A percentile compares a stretch with the other conserved stretches of the same genome.
Evolutionary conservation across 2,797 vertebrate genomes (phyloP).

Genomic region (Fistularia tabacaria): DNA sequence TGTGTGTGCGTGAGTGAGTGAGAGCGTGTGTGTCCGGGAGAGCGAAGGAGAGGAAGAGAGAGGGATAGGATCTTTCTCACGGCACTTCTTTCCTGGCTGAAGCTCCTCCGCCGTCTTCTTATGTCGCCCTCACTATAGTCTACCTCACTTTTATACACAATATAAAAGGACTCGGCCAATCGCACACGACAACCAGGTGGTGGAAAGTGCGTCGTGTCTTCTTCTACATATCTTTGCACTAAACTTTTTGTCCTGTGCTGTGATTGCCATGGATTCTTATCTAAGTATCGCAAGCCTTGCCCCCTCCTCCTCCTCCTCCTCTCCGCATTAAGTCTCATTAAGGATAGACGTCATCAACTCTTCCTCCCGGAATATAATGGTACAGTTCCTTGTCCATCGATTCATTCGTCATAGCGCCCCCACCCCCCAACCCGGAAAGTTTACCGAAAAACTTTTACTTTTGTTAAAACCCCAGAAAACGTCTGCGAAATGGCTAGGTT

Average conservation of each 20-base stretch:
- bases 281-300: constrained; percentile 83
- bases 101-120: constrained; percentile 79
- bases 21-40: constrained; percentile 20
- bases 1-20: too few species aligned
- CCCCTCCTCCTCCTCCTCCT: constrained; percentile 59
- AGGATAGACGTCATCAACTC: constrained; percentile 97
- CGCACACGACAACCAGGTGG: constrained; percentile 55
- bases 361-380: constrained; percentile 97
- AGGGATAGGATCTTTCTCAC: constrained; percentile 72
- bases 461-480: background rate
- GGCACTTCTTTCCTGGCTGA: constrained; percentile 75
- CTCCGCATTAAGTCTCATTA: constrained; percentile 89
- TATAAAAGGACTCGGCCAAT: constrained; percentile 36
- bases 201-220: constrained; percentile 70
- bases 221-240: constrained; percentile 83
- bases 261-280: constrained; percentile 94
- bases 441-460: constrained; percentile 5
- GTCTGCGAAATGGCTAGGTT: constrained; percentile 30
- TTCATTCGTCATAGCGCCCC: background rate
- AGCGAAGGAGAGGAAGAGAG: constrained; percentile 33
- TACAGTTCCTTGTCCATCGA: constrained; percentile 79
- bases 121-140: constrained; percentile 76
- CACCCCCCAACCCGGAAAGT: background rate
- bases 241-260: constrained; percentile 87
- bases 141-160: constrained; percentile 74